These are phyloP conservation scores for Parascotia fuliginaria DNA, from an alignment of 2,888 invertebrate species.

Conservation along the genomic window DNA sequence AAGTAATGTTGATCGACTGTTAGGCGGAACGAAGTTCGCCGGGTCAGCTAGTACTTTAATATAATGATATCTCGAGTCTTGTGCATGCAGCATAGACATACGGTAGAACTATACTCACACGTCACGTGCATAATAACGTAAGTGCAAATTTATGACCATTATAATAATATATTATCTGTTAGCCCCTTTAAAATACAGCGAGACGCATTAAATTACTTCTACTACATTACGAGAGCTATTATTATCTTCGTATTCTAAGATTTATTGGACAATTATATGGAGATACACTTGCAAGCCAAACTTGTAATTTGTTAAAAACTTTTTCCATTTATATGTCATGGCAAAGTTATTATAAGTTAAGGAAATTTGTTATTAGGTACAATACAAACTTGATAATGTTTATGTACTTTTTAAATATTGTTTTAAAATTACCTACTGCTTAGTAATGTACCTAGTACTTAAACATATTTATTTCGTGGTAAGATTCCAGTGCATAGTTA, in stretches of 20 bases:
- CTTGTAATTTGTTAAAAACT: background rate
- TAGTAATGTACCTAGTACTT: too few relatives aligned
- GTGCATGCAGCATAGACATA: slow-evolving; percentile 1
- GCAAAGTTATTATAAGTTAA: background rate
- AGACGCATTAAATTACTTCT: background rate
- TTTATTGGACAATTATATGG: background rate
- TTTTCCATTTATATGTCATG: background rate
- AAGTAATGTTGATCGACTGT: too few relatives aligned
- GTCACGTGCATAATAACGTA: slow-evolving; percentile 16
- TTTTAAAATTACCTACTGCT: too few relatives aligned
- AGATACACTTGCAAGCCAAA: too few relatives aligned
- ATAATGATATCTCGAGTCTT: too few relatives aligned
- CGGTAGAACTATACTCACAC: slow-evolving; percentile 10
- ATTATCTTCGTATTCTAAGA: background rate
- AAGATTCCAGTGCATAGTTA: too few relatives aligned
- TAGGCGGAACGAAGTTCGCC: too few relatives aligned
- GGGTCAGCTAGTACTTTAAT: too few relatives aligned
- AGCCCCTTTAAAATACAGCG: background rate
- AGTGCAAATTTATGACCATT: slow-evolving; percentile 26
- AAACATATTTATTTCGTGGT: too few relatives aligned
- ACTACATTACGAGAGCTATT: background rate
- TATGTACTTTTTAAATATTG: too few relatives aligned
- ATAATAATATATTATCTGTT: slow-evolving; percentile 18
- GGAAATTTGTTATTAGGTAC: too few relatives aligned
- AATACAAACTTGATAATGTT: too few relatives aligned